phyloP scores from a whole-genome alignment of 1,140 invertebrate genomes.

The Drusus annulatus region DNA sequence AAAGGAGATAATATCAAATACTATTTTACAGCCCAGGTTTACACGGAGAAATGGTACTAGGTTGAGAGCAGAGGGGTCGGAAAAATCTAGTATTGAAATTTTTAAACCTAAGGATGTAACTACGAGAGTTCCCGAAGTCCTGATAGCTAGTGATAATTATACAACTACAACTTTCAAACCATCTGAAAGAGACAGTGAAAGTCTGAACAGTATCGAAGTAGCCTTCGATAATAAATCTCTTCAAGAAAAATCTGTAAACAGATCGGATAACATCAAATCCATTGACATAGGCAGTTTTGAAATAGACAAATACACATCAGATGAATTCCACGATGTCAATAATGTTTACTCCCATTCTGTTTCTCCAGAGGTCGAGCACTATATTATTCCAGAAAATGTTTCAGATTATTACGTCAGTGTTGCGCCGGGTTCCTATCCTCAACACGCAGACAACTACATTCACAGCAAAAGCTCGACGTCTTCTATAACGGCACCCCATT shows the following conservation, averaged over 20 bases:
- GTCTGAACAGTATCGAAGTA: conserved; percentile 19
- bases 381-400: conserved; percentile 55
- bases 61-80: background rate
- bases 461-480: background rate
- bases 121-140: background rate
- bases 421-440: conserved; percentile 38
- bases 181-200: background rate
- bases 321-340: conserved; percentile 57
- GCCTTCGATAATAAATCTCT: background rate
- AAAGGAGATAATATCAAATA: conserved; percentile 4
- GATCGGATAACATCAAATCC: conserved; percentile 49
- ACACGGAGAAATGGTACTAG: conserved; percentile 10
- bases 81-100: conserved; percentile 20
- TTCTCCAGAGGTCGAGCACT: conserved; percentile 57
- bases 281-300: conserved; percentile 47
- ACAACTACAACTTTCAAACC: conserved; percentile 1
- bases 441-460: conserved; percentile 10
- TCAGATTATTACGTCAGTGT: conserved; percentile 56
- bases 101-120: background rate
- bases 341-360: conserved; percentile 57
- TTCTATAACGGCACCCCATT: conserved; percentile 44
- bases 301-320: conserved; percentile 57
- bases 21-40: background rate
- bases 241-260: conserved; percentile 18
- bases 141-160: background rate